Evolutionary conservation across 2,113 vertebrate genomes (phyloP), one percentile per base, ranked within the genome.

Genomic region (Toxotes jaculatrix): DNA sequence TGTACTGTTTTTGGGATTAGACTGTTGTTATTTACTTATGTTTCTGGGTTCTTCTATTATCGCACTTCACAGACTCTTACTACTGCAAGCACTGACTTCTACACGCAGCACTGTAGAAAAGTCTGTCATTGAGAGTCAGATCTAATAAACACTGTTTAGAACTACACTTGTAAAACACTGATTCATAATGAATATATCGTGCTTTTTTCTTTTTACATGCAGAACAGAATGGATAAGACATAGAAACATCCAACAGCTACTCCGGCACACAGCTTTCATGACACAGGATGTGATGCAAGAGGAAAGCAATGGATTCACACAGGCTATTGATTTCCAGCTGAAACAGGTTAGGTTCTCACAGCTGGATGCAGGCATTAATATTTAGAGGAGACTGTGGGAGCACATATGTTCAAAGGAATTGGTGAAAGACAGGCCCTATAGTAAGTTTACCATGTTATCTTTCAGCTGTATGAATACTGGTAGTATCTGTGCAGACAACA

Each of bases 241-340:
- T 40, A 55, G 71, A 88, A 85, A 86, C 63, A 74, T 63, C 40
- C 31, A 49, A 69, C 70, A 80, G 42, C 60, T 80, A 55, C 51
- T n/a, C 49, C 57, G 77, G 71, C 45, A 82, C 73, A 79, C 70
- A 80, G 57, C 84, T 85, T 89, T 85, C 73, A 76, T 82, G 68
- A 62, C 74, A 78, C 61, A 87, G 66, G 69, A 85, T 80, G 67
- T 93, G 93, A 93, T 93, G 91, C 87, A 93, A 94, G 84, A 89
- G 79, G 81, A 92, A 90, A 89, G 92, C 92, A 94, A 93, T 74
- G 51, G 45, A 82, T 88, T 77, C 85, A 84, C 79, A 87, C 40
- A 51, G 51, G 79, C 75, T 87, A 83, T 90, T 88, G 86, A 88
- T 89, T 87, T 84, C 71, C 73, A 84, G 63, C 65, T 77, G 82